These are phyloP conservation scores for Epizoanthus scotinus DNA, from an alignment of 92 coral and sea anemone species.

Conservation along the genomic window DNA sequence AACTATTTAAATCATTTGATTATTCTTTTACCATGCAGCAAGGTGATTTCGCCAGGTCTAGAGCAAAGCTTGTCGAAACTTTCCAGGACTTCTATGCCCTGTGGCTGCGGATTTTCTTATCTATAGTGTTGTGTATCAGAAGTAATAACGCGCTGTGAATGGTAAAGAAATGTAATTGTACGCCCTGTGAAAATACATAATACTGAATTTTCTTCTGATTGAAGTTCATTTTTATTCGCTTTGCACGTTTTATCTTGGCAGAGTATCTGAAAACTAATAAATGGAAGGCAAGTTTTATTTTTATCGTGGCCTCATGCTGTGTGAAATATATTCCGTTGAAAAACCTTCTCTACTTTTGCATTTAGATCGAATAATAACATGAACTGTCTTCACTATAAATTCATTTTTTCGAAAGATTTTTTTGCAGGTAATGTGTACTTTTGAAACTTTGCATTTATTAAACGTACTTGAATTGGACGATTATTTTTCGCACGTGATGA, in stretches of 20 bases:
- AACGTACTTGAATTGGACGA: neutral
- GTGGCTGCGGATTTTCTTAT: too few species aligned
- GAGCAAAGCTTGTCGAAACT: too few species aligned
- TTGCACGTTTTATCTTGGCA: neutral
- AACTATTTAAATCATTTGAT: too few species aligned
- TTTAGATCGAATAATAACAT: neutral
- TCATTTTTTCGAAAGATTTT: neutral
- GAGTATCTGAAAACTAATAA: slow-evolving; percentile 11
- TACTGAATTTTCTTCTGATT: neutral
- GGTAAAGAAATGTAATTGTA: neutral
- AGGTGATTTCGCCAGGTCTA: too few species aligned
- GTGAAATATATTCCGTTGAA: neutral
- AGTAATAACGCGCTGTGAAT: too few species aligned
- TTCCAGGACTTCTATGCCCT: too few species aligned
- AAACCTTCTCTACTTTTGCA: neutral
- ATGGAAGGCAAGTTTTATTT: neutral
- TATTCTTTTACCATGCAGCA: too few species aligned
- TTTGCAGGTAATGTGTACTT: neutral
- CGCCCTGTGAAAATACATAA: neutral
- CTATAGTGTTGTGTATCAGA: too few species aligned
- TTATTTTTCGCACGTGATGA: neutral
- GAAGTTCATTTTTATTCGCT: neutral
- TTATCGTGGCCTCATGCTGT: slow-evolving; percentile 7
- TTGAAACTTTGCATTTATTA: neutral
- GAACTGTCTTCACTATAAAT: neutral